Conservation (phyloP, 1,140 invertebrate genomes). For the Drosophila athabasca region DNA sequence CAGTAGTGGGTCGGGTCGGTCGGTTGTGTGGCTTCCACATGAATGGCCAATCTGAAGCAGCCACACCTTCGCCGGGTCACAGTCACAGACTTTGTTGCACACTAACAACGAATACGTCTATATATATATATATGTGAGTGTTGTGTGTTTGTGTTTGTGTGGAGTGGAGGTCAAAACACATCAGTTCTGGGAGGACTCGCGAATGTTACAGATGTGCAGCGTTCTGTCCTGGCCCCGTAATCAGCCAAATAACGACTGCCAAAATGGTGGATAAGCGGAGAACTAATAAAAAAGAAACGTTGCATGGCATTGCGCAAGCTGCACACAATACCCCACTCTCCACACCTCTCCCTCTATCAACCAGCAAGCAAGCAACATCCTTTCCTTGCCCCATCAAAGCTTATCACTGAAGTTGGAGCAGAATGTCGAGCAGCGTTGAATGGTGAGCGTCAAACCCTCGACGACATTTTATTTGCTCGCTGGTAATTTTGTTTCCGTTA, state of each 20-base stretch:
- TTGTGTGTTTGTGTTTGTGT: neutral
- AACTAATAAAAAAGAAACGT: constrained; percentile 76
- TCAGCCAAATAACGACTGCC: constrained; percentile 74
- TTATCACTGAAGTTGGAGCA: constrained; percentile 67
- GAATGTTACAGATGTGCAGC: constrained; percentile 23
- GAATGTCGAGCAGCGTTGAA: neutral
- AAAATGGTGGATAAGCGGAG: constrained; percentile 76
- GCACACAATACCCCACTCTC: constrained; percentile 44
- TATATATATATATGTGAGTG: no score
- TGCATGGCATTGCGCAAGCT: constrained; percentile 66
- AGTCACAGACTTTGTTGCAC: constrained; percentile 41
- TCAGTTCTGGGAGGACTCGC: constrained; percentile 14
- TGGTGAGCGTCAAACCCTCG: constrained; percentile 63
- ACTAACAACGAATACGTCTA: constrained; percentile 13
- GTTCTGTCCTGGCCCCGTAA: constrained; percentile 68
- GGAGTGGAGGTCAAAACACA: constrained; percentile 30
- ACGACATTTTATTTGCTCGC: constrained; percentile 78
- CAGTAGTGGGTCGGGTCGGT: no score
- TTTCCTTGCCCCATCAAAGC: neutral
- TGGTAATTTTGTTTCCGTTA: constrained; percentile 78
- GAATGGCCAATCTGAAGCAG: constrained; percentile 40
- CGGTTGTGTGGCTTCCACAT: neutral
- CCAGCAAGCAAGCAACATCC: no score
- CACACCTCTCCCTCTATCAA: no score
- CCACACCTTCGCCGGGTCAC: constrained; percentile 38